Conservation (phyloP, 2,797 vertebrate species). For the Uromys caudimaculatus region DNA sequence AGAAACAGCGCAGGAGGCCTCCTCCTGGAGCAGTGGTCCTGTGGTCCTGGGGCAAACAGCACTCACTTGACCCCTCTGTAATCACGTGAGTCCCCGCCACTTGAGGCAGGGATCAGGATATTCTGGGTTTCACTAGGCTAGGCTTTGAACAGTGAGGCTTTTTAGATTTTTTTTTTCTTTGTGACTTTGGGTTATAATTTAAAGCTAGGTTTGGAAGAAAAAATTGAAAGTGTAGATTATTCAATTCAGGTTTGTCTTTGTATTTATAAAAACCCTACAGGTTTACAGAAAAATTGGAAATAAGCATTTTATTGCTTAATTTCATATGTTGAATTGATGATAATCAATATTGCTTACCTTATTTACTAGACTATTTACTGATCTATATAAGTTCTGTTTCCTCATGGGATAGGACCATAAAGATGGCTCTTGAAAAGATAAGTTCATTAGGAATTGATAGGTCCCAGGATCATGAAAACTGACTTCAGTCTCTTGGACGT, state of each 20-base stretch:
- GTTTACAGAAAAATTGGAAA: background rate
- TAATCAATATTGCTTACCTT: background rate
- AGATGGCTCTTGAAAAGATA: slow-evolving; percentile 30
- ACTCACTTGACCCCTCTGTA: background rate
- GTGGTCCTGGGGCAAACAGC: background rate
- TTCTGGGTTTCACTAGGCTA: background rate
- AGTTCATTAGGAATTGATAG: slow-evolving; percentile 13
- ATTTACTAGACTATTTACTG: slow-evolving; percentile 26
- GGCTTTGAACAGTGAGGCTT: background rate
- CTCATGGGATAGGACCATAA: background rate
- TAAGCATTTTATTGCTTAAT: slow-evolving; percentile 26
- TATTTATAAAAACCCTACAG: background rate
- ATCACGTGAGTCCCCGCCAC: background rate
- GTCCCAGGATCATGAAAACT: background rate
- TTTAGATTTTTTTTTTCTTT: slow-evolving; percentile 5
- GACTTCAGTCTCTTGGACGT: slow-evolving; percentile 11
- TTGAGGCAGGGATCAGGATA: background rate
- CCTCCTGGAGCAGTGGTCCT: background rate
- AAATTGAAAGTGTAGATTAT: slow-evolving; percentile 31
- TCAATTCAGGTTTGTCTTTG: slow-evolving; percentile 14
- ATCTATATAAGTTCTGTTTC: background rate
- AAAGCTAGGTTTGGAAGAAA: slow-evolving; percentile 20
- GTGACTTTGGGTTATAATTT: slow-evolving; percentile 29
- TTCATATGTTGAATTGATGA: slow-evolving; percentile 50
- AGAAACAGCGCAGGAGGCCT: background rate